Conservation (phyloP, 2,797 vertebrate species). For the Enteromius treurensis region DNA sequence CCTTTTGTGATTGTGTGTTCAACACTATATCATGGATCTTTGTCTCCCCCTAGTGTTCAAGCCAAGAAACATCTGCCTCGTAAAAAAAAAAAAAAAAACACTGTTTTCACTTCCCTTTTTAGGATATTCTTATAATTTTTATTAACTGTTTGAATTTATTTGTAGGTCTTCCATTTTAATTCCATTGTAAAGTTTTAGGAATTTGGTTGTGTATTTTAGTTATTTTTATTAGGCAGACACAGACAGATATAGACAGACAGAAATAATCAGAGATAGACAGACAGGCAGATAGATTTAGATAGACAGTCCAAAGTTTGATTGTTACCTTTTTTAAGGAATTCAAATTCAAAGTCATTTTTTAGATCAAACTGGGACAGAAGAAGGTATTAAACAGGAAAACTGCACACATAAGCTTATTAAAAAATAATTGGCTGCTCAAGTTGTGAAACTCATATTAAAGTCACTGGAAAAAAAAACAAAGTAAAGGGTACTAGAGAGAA, state of each 20-base stretch:
- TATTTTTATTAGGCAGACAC: neutral
- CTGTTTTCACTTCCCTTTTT: neutral
- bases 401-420: neutral
- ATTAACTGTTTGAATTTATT: neutral
- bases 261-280: neutral
- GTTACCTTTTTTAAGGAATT: neutral
- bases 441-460: neutral
- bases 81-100: neutral
- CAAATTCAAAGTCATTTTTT: neutral
- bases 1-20: neutral
- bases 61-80: neutral
- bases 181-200: neutral
- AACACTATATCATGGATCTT: neutral
- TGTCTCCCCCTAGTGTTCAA: constrained; percentile 34
- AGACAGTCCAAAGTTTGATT: neutral
- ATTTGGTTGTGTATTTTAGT: neutral
- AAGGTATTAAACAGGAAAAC: neutral
- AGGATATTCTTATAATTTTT: neutral
- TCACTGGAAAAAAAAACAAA: neutral
- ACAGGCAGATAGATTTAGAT: too few species aligned
- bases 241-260: too few species aligned
- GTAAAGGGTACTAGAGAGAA: neutral
- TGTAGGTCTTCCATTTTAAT: neutral
- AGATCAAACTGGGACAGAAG: neutral
- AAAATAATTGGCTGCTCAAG: neutral